Evolutionary conservation across 2,113 vertebrate genomes (phyloP).

Genomic region (Pelusios castaneus): DNA sequence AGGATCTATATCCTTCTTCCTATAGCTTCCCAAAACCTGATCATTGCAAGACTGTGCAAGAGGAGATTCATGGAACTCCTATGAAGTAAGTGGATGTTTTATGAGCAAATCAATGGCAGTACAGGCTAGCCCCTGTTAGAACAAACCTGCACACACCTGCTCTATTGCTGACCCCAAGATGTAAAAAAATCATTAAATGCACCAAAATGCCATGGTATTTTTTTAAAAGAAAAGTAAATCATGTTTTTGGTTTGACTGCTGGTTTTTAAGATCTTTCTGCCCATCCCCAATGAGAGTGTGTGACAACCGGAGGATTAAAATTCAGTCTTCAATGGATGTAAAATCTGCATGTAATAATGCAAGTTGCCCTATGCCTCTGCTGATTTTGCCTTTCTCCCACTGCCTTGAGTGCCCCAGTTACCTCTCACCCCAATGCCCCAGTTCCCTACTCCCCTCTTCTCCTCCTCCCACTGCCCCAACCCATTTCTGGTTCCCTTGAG

Average conservation of each 20-base stretch:
- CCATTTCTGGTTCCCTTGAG: background rate
- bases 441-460: background rate
- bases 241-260: background rate
- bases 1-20: conserved; percentile 42
- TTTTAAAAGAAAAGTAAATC: background rate
- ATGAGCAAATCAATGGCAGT: too few relatives aligned
- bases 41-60: conserved; percentile 24
- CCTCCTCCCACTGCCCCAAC: background rate
- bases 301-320: background rate
- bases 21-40: conserved; percentile 4
- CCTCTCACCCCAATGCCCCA: too few relatives aligned
- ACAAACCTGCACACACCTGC: background rate
- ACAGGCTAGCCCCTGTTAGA: background rate
- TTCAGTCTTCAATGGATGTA: background rate
- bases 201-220: background rate
- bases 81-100: conserved; percentile 27
- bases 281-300: background rate
- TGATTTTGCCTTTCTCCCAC: background rate
- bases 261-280: background rate
- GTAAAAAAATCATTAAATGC: background rate
- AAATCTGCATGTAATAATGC: too few relatives aligned
- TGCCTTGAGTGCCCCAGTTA: background rate
- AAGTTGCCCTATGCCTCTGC: background rate
- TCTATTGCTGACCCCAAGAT: background rate
- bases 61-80: background rate